A percentile compares a stretch with the other conserved stretches of the same genome.
These are phyloP conservation scores for Beroe ovata DNA, from an alignment of 37 sponge, comb jelly and placozoan genomes.

Conservation along the genomic window DNA sequence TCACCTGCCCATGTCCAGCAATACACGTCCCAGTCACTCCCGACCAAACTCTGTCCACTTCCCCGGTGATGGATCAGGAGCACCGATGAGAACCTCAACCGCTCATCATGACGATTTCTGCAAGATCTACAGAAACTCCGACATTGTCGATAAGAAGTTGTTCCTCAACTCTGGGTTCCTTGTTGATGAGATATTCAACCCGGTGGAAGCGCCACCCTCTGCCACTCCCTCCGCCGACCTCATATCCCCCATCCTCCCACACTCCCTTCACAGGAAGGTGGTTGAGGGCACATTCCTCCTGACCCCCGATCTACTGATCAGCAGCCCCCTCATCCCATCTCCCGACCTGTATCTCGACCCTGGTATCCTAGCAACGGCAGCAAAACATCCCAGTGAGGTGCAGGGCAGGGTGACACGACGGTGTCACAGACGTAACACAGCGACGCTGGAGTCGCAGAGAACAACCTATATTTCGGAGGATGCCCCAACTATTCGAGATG, in stretches of 20 bases:
- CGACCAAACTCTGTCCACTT: background rate
- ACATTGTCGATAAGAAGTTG: slow-evolving; percentile 11
- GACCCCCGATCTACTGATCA: background rate
- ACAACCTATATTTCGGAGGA: slow-evolving; percentile 47
- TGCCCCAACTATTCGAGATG: background rate
- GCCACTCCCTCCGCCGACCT: background rate
- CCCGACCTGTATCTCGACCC: background rate
- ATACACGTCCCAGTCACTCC: background rate
- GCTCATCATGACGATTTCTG: background rate
- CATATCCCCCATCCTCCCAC: background rate
- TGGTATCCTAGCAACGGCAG: background rate
- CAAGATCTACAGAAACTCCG: slow-evolving; percentile 17
- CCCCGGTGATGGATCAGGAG: background rate
- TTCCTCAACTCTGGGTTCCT: slow-evolving; percentile 14
- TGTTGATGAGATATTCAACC: slow-evolving; percentile 11
- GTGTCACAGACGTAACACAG: background rate
- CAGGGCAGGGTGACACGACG: background rate
- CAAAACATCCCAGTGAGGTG: background rate
- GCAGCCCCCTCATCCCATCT: background rate
- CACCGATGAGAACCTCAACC: background rate
- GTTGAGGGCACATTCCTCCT: background rate
- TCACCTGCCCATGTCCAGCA: background rate
- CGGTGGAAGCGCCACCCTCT: background rate
- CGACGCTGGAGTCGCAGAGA: slow-evolving; percentile 11
- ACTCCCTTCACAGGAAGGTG: background rate